Conservation (phyloP, 2,113 vertebrate species). For the Odobenus rosmarus region DNA sequence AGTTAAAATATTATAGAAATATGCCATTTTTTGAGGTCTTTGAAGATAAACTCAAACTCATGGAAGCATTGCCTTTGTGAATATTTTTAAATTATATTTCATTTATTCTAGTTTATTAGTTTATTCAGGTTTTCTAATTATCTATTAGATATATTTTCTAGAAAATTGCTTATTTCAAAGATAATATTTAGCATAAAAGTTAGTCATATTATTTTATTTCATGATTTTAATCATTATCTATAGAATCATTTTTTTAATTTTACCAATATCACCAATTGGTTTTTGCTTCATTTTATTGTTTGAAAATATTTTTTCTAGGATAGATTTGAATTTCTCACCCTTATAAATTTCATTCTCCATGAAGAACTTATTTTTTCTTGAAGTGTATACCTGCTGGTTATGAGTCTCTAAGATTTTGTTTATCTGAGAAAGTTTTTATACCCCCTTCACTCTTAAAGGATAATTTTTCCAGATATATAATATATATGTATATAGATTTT, state of each 20-base stretch:
- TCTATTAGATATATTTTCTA: neutral
- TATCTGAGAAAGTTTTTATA: neutral
- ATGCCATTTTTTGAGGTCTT: neutral
- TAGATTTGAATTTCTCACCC: neutral
- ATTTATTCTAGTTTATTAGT: neutral
- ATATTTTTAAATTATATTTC: neutral
- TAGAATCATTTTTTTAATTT: neutral
- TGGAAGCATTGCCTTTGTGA: neutral
- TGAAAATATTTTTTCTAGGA: neutral
- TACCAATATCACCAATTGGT: neutral
- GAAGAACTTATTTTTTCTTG: neutral
- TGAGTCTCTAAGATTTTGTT: neutral
- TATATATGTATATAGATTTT: too few species aligned
- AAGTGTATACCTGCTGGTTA: neutral
- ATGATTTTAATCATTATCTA: neutral
- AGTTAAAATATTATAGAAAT: neutral
- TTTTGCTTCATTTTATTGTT: neutral
- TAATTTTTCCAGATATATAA: neutral
- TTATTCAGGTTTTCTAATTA: neutral
- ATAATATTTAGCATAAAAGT: neutral
- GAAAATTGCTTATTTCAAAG: neutral
- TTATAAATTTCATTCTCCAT: neutral
- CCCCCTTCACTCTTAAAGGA: neutral
- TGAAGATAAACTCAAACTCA: neutral
- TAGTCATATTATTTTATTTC: neutral